Evolutionary conservation across 2,888 invertebrate species (phyloP), one percentile per base, ranked within the genome.

Genomic region (Platycheirus rosarum): DNA sequence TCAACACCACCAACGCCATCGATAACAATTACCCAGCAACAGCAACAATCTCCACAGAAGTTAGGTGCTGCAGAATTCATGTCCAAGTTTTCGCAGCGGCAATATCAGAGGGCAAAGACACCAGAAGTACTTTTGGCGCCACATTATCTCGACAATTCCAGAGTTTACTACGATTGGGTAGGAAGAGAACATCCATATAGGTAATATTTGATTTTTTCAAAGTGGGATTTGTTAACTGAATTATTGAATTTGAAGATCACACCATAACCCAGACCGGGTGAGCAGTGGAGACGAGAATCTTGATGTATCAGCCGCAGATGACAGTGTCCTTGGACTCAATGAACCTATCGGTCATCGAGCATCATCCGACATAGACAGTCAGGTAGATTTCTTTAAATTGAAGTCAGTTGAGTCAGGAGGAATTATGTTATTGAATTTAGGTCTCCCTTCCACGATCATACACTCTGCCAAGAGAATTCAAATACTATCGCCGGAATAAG

Each of bases 381-480:
- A 96, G 92, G 93, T 96, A 86, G 51, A 11, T 2, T 40, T 40
- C 2, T 26, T 51, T 32, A 5, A 8, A 8, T 29, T 18, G 8
- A n/a, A 68, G 14, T 32, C 3, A 40, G 3, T 23, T 4, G 20
- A 46, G 26, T n/a, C 7, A 13, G 3, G n/a, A 51, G 23, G 7
- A 26, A 42, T 26, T 20, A n/a, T n/a, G n/a, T n/a, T n/a, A n/a
- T 20, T 32, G 7, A 20, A 20, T 6, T 14, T 20, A 96, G 93
- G 93, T 96, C 85, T 96, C 96, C 1, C 91, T 96, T 65, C 96
- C 97, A 0, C 93, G 96, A 18, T 96, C 96, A 26, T 96, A 96
- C 89, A 97, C 96, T 0, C 91, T 97, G 57, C 96, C 96, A 0
- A 93, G 96, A 13, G 96, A 96, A 91, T 96, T 96, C 91, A 95